Conservation (phyloP, 23 tunicate genomes). For the Ciona savignyi region DNA sequence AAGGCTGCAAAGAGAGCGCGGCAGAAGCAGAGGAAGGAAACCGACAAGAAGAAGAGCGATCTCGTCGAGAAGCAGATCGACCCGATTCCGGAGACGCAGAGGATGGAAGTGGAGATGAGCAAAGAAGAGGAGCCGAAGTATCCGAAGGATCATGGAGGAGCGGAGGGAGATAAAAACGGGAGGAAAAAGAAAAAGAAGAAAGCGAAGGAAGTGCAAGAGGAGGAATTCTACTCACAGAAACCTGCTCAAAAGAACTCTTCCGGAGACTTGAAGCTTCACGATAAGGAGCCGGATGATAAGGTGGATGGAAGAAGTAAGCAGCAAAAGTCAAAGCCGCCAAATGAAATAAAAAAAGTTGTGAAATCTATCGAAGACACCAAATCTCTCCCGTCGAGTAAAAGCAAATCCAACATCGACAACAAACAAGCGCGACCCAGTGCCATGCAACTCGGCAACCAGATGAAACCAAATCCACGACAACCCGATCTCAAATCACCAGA, state of each 20-base stretch:
- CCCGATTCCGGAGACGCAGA: background rate
- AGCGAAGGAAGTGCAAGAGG: conserved; percentile 9
- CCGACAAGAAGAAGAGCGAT: conserved; percentile 14
- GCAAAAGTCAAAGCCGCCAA: background rate
- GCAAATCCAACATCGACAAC: background rate
- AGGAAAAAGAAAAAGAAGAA: conserved; percentile 45
- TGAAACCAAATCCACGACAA: background rate
- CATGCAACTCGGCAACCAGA: background rate
- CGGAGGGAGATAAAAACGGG: conserved; percentile 3
- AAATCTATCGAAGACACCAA: background rate
- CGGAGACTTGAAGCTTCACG: background rate
- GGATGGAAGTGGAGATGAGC: background rate
- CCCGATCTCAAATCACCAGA: too few species aligned
- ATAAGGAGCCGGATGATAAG: conserved; percentile 12
- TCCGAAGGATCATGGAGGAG: background rate
- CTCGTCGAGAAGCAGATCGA: background rate
- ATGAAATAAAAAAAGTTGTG: background rate
- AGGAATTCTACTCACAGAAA: background rate
- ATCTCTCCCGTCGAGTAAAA: background rate
- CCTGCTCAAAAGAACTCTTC: background rate
- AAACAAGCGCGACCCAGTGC: background rate
- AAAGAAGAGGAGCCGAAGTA: conserved; percentile 3
- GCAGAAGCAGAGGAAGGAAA: conserved; percentile 57
- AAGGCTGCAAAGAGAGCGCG: conserved; percentile 31
- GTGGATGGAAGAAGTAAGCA: background rate